These are phyloP conservation scores for Anguilla megastoma DNA, from an alignment of 2,797 vertebrate species.

Conservation along the genomic window DNA sequence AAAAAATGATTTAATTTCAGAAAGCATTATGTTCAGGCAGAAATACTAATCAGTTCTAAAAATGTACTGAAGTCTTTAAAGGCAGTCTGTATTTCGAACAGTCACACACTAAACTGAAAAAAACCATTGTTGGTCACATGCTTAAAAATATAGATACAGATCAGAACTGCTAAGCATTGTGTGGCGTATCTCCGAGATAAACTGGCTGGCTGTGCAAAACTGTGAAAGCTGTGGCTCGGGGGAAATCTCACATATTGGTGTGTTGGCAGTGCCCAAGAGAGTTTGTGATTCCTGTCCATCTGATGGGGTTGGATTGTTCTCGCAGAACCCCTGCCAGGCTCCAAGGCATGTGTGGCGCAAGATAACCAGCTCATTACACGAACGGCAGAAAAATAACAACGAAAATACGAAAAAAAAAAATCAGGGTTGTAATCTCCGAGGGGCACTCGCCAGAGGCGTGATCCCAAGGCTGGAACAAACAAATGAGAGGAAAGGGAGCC, in stretches of 20 bases:
- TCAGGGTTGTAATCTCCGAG: constrained; percentile 1
- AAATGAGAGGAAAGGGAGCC: constrained; percentile 11
- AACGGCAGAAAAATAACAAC: constrained; percentile 3
- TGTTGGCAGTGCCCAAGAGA: neutral
- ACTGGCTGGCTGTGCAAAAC: neutral
- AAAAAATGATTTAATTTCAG: neutral
- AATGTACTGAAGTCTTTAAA: neutral
- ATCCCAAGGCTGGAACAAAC: neutral
- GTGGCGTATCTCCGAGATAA: neutral
- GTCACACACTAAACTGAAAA: neutral
- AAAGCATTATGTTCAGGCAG: neutral
- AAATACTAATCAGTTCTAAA: neutral
- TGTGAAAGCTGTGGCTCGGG: neutral
- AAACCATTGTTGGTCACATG: neutral
- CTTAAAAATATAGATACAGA: neutral
- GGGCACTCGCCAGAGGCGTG: constrained; percentile 2
- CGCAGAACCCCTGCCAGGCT: constrained; percentile 8
- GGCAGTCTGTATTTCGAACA: neutral
- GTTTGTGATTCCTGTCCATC: neutral
- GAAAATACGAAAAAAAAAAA: neutral
- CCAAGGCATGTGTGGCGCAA: neutral
- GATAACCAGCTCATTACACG: constrained; percentile 5
- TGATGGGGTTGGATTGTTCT: constrained; percentile 4
- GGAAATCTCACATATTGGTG: neutral
- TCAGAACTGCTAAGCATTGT: neutral